Base-by-base conservation (phyloP, 2,888 invertebrate species). In the Anodontia alba region DNA sequence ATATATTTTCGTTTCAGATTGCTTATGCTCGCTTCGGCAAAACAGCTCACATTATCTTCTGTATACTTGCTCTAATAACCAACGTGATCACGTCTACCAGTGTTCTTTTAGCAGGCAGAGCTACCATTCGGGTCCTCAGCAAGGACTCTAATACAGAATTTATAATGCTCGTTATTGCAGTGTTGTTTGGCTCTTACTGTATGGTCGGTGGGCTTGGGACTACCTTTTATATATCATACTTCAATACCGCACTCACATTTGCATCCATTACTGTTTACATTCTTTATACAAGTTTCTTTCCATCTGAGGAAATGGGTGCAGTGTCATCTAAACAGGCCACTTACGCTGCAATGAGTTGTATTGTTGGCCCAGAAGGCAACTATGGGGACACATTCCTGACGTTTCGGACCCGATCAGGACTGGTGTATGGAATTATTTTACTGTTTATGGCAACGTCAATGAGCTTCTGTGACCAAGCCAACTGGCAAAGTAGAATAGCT, bases 401-500 rank as follows among this genome's bases (percentile, higher is more conserved):
- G 12, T 92, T 92, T 72, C 81, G 89, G 80, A 87, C 90, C 17
- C 78, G 87, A 68, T 88, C 89, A 10, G 89, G 90, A 33, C 72
- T 90, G 33, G 89, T 92, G 1, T 91, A 89, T 78, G 92, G 90
- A n/a, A 75, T 89, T 3, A 82, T 90, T 17, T 26, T 88, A 10
- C 57, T 90, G 15, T 82, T 90, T 31, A 83, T 88, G 88, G 85
- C 88, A n/a, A 85, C 86, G 0, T 88, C 88, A 0, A 62, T 90
- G 62, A 79, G 89, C 79, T 89, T 89, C 70, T 83, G 79, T 90
- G 92, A 92, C 67, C 92, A 92, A 78, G 92, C 93, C 8, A 91
- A 92, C 74, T 93, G 93, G 93, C 93, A 93, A 86, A 92, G 92
- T 72, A 81, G 92, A 1, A 92, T 93, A 33, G 93, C 93, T 7